These are phyloP conservation scores for Speoplatyrhinus poulsoni DNA, from an alignment of 2,113 vertebrate genomes.

Conservation along the genomic window DNA sequence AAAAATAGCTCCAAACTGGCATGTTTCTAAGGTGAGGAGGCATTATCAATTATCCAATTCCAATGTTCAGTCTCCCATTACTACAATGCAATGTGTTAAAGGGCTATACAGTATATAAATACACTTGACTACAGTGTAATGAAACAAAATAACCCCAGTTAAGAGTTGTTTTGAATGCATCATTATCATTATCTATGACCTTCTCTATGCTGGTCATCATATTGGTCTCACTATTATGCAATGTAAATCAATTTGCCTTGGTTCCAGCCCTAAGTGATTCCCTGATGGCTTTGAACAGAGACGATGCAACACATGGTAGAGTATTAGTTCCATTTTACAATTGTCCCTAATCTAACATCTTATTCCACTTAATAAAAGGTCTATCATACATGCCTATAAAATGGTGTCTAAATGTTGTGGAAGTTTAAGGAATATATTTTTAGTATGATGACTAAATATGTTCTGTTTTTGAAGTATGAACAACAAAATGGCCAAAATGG, in stretches of 20 bases:
- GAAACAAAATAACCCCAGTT: conserved; percentile 4
- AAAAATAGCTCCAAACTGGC: too few species aligned
- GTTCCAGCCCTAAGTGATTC: conserved; percentile 78
- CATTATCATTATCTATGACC: conserved; percentile 8
- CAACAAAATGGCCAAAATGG: not conserved
- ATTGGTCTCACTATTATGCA: conserved; percentile 51
- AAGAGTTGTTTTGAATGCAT: conserved; percentile 30
- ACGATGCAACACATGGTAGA: conserved; percentile 78
- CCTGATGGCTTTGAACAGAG: conserved; percentile 78
- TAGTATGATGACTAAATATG: not conserved
- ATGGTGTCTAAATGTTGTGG: conserved; percentile 50
- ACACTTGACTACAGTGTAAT: not conserved
- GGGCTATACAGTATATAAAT: not conserved
- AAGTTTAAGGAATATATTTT: not conserved
- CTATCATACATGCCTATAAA: conserved; percentile 39
- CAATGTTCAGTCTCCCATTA: not conserved
- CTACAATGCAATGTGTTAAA: not conserved
- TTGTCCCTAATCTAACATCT: conserved; percentile 48
- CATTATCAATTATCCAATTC: not conserved
- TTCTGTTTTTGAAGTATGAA: too few species aligned
- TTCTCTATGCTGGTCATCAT: conserved; percentile 41
- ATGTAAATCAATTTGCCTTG: conserved; percentile 74
- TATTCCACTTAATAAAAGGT: conserved; percentile 41
- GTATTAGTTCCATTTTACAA: conserved; percentile 69
- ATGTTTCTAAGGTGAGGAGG: not conserved